Evolutionary conservation across 2,797 vertebrate species (phyloP), one percentile per base, ranked within the genome.

Genomic region (Selene dorsalis): DNA sequence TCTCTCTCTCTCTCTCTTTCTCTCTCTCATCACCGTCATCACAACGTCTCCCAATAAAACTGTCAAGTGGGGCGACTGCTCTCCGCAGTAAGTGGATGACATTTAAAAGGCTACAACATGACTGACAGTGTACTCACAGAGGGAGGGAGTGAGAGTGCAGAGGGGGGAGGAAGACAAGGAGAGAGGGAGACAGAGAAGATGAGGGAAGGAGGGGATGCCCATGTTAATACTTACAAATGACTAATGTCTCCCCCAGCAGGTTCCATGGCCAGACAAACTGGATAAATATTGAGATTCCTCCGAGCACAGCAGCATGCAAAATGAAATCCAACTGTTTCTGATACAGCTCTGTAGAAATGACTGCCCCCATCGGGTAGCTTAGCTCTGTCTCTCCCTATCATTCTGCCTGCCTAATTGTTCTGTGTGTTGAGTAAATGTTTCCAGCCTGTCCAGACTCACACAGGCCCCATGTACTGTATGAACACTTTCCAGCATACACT

Each of bases 161-260:
- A 64, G 78, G 77, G 66, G 86, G 85, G 83, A 62, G 78, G 72
- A 78, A 84, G 84, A 79, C 56, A 57, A 81, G 85, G 86, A 87
- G 80, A 84, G 75, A 83, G 82, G 83, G 80, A 87, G 85, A 82
- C 79, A 83, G 76, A 69, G 75, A 83, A 86, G 87, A 91, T 91
- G 82, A 88, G 89, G 91, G 83, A 92, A 90, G 90, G 93, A 93
- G 89, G 91, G 84, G 85, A 92, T 89, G 92, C 89, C 88, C 82
- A 83, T 93, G 92, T 93, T 94, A 94, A 94, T 94, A 92, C 92
- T 93, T 93, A 94, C 94, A 95, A 93, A 95, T 94, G 92, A 94
- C 91, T 93, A 94, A 94, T 94, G 93, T 93, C 88, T 92, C 92
- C 93, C 93, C 78, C 93, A 94, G 94, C 94, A 95, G 93, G 94